phyloP scores from a whole-genome alignment of 2,113 vertebrate species.

The Prunella fulvescens region DNA sequence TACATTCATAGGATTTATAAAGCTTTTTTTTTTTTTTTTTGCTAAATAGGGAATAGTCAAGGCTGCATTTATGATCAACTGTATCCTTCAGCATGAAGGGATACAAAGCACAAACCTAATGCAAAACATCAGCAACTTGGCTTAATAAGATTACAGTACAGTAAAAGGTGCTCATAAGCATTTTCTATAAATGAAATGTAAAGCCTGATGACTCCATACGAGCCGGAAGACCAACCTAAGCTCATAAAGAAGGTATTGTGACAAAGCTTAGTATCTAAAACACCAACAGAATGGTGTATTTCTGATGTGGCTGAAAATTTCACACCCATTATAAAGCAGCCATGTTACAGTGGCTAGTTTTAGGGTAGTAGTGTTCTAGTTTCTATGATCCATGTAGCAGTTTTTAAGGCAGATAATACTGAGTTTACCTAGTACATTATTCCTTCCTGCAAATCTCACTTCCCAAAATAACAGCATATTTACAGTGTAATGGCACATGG shows the following conservation, averaged over 20 bases:
- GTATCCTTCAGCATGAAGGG: background rate
- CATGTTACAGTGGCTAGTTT: background rate
- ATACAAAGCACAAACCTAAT: background rate
- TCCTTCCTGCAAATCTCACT: background rate
- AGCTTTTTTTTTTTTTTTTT: background rate
- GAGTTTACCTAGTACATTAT: background rate
- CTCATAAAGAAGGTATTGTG: constrained; percentile 30
- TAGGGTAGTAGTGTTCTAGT: background rate
- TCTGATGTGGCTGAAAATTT: background rate
- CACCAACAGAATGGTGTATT: background rate
- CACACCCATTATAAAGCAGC: background rate
- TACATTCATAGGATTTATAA: background rate
- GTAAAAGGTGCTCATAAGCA: constrained; percentile 71
- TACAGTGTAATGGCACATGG: background rate
- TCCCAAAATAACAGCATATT: background rate
- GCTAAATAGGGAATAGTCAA: background rate
- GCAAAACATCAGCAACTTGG: constrained; percentile 19
- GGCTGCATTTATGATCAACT: background rate
- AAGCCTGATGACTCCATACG: constrained; percentile 69
- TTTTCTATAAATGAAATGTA: constrained; percentile 76
- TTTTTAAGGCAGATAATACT: background rate
- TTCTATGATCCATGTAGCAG: background rate
- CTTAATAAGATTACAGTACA: constrained; percentile 67
- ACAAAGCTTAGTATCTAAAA: background rate
- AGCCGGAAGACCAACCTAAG: constrained; percentile 57